A percentile compares a stretch with the other conserved stretches of the same genome.
Conservation (phyloP, 2,113 vertebrate species). For the Euleptes europaea region DNA sequence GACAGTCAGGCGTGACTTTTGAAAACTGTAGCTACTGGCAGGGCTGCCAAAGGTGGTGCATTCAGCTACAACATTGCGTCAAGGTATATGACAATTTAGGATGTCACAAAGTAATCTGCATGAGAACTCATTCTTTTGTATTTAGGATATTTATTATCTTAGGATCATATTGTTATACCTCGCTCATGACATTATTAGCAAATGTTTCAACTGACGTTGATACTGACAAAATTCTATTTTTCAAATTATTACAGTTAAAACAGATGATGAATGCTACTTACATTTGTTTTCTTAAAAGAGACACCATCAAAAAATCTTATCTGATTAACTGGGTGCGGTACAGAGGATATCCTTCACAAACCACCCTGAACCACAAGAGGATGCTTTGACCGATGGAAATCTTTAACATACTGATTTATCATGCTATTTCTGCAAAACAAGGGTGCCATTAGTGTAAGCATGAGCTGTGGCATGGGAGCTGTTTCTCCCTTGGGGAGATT, state of each 20-base stretch:
- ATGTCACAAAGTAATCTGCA: too few relatives aligned
- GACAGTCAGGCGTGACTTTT: background rate
- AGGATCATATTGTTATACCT: background rate
- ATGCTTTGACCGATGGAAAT: slow-evolving; percentile 1
- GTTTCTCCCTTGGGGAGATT: background rate
- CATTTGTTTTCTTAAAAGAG: background rate
- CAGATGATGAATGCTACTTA: rapidly evolving
- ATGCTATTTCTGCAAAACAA: background rate
- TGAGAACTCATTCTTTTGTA: background rate
- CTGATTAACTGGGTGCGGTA: slow-evolving; percentile 75
- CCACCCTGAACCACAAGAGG: slow-evolving; percentile 37
- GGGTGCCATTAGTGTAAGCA: background rate
- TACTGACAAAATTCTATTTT: background rate
- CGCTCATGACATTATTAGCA: background rate
- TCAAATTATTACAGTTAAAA: slow-evolving; percentile 2
- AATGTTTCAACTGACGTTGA: background rate
- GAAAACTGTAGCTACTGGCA: background rate
- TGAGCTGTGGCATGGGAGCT: background rate
- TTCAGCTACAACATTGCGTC: too few relatives aligned
- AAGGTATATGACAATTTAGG: too few relatives aligned
- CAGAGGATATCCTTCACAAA: slow-evolving; percentile 56
- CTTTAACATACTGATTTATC: background rate
- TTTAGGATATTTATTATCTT: background rate
- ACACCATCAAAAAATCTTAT: slow-evolving; percentile 60
- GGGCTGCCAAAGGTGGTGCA: too few relatives aligned